A percentile compares a stretch with the other conserved stretches of the same genome.
Conservation (phyloP, 2,888 invertebrate species). For the Rosalia funebris region DNA sequence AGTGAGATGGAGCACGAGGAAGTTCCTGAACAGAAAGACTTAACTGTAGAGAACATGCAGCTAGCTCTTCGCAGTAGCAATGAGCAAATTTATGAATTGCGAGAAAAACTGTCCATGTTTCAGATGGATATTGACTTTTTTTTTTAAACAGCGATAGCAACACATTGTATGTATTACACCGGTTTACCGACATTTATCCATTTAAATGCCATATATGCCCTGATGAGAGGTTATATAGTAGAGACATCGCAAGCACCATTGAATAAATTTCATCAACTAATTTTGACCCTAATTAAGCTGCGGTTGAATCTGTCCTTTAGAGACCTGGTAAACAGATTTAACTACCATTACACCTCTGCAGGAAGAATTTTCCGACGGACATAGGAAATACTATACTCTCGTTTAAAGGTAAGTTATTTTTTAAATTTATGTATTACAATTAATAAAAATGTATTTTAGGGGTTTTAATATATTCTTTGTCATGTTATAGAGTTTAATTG, state of each 20-base stretch:
- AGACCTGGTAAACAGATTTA: constrained; percentile 6
- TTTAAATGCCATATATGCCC: too few relatives aligned
- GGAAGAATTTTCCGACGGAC: constrained; percentile 3
- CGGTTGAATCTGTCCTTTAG: constrained; percentile 9
- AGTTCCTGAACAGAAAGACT: too few relatives aligned
- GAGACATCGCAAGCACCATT: constrained; percentile 2
- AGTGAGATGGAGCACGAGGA: too few relatives aligned
- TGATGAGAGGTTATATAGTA: constrained; percentile 1
- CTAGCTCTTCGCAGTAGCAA: too few relatives aligned
- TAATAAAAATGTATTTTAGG: too few relatives aligned
- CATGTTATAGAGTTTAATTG: constrained; percentile 32
- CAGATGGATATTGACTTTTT: constrained; percentile 5
- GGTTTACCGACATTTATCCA: too few relatives aligned
- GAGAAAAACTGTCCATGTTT: too few relatives aligned
- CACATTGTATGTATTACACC: constrained; percentile 13
- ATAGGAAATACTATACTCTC: too few relatives aligned
- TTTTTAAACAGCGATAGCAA: constrained; percentile 7
- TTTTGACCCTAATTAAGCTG: constrained; percentile 13
- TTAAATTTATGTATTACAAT: constrained; percentile 3
- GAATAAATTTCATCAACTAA: constrained; percentile 11
- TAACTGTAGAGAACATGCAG: too few relatives aligned
- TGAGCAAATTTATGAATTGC: too few relatives aligned
- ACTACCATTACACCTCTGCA: constrained; percentile 10
- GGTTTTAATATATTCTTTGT: not conserved
- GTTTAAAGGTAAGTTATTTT: not conserved